phyloP scores from a whole-genome alignment of 2,113 vertebrate genomes.

The Trochalopteron elliotii region DNA sequence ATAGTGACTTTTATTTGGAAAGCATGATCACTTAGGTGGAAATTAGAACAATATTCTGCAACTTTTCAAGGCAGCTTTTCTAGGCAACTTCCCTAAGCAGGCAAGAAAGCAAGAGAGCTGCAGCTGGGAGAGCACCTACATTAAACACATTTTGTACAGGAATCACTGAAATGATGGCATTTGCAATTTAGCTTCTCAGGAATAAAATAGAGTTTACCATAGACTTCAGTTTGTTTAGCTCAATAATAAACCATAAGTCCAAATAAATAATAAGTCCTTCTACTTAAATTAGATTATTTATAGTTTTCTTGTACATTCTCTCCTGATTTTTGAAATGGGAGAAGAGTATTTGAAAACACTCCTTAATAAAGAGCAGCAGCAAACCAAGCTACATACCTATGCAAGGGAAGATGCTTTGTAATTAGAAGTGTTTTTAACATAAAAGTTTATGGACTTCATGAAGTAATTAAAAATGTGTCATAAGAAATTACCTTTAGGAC shows the following conservation, averaged over 20 bases:
- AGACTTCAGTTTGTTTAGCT: not conserved
- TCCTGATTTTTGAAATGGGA: not conserved
- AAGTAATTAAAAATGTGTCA: constrained; percentile 11
- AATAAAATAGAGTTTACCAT: not conserved
- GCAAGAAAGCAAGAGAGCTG: not conserved
- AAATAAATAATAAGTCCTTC: no score
- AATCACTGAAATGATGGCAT: not conserved
- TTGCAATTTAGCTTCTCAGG: not conserved
- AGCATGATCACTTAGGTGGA: not conserved
- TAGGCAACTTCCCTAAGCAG: not conserved
- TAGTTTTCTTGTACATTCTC: not conserved
- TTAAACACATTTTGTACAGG: not conserved
- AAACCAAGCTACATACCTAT: fast-evolving
- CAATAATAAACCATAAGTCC: not conserved
- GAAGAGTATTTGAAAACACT: not conserved
- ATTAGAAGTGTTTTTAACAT: constrained; percentile 28
- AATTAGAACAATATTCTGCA: not conserved
- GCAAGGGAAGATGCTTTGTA: not conserved
- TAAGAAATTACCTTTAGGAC: not conserved
- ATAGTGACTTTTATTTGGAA: not conserved
- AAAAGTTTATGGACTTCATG: not conserved
- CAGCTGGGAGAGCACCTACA: not conserved
- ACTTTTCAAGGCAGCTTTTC: not conserved
- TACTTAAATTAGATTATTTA: not conserved
- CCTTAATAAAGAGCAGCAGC: not conserved